Evolutionary conservation across 1,140 invertebrate species (phyloP), one percentile per base, ranked within the genome.

Genomic region (Fopius arisanus): DNA sequence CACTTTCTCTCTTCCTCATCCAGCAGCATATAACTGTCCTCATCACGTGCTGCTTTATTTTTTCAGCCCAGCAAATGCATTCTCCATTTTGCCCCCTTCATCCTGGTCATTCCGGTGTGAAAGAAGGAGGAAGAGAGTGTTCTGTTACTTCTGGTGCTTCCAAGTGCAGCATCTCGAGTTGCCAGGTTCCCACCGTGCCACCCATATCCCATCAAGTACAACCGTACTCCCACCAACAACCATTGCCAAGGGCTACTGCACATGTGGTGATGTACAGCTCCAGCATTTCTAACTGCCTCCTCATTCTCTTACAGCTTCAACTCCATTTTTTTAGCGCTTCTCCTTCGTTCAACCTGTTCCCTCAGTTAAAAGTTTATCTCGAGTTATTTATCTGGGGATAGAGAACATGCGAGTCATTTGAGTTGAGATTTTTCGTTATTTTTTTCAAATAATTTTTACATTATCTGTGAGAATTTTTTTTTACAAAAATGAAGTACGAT

Each of bases 111-210:
- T 48, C 43, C 16, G 14, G 16, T 19, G 43, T 48, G 43, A n/a
- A 48, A 48, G 43, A 48, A 48, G 16, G 7, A 19, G 43, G 43
- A 19, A 48, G 43, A 48, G 43, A 48, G 43, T 48, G 14, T 19
- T 48, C 16, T 14, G 43, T 37, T 37, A 37, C 43, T 48, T n/a
- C 43, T 48, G 43, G 43, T 48, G 16, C 33, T 37, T 40, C 48
- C 59, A 66, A 31, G 28, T 43, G 75, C 79, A 79, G 79, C 77
- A 81, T 82, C 81, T 82, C 78, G 74, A 74, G 81, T 82, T 82
- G 43, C 14, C 43, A n/a, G 43, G 14, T 48, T 48, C 43, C 43
- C 16, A 48, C 43, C 16, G 16, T 48, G 43, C 81, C 80, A 80
- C 80, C 80, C 79, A 77, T 76, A 79, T 75, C 66, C 51, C 69